phyloP scores from a whole-genome alignment of 2,797 vertebrate species.

The Luscinia megarhynchos region DNA sequence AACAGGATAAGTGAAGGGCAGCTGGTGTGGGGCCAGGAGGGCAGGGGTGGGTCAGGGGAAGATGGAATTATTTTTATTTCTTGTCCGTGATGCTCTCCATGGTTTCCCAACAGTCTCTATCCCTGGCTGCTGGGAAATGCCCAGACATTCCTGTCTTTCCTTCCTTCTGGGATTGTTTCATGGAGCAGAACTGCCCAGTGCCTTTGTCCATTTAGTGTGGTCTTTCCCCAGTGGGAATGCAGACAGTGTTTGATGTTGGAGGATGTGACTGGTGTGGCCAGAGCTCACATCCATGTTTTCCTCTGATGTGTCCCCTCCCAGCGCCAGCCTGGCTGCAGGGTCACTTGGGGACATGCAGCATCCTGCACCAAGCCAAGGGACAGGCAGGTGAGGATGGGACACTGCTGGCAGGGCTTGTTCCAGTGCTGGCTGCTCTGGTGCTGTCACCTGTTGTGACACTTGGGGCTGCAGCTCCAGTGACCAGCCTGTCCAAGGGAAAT shows the following conservation, averaged over 20 bases:
- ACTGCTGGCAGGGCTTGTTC: background rate
- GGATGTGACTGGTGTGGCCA: background rate
- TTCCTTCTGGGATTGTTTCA: background rate
- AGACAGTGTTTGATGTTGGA: background rate
- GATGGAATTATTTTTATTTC: background rate
- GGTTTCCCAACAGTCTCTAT: background rate
- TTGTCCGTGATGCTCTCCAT: fast-evolving
- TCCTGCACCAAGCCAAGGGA: background rate
- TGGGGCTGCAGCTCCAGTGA: background rate
- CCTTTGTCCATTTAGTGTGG: background rate
- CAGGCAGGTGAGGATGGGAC: background rate
- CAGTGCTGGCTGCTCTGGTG: background rate
- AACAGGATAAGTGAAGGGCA: fast-evolving
- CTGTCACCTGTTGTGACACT: background rate
- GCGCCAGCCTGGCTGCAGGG: background rate
- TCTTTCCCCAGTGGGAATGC: background rate
- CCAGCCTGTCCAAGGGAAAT: fast-evolving
- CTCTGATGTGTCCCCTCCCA: background rate
- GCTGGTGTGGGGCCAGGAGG: background rate
- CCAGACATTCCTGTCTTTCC: background rate
- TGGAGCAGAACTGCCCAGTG: background rate
- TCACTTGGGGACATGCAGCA: fast-evolving
- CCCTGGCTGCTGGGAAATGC: background rate
- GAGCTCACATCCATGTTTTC: background rate
- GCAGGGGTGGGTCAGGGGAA: background rate